phyloP scores from a whole-genome alignment of 2,888 invertebrate genomes.

The Drosophila testacea region DNA sequence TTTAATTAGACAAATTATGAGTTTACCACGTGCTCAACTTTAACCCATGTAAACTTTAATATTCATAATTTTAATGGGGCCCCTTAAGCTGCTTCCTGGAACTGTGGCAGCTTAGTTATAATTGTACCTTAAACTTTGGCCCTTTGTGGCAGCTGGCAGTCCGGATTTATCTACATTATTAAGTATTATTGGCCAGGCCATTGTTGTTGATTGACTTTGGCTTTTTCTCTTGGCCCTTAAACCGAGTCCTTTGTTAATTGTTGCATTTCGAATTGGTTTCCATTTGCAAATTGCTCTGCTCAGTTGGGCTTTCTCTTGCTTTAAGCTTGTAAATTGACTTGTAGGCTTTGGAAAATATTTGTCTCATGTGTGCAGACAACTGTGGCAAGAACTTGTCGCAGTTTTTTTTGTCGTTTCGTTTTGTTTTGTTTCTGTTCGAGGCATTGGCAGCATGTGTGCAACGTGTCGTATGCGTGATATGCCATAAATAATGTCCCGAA shows the following conservation, averaged over 20 bases:
- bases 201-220: slow-evolving; percentile 50
- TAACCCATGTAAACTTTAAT: slow-evolving; percentile 47
- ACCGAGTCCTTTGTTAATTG: slow-evolving; percentile 34
- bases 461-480: slow-evolving; percentile 61
- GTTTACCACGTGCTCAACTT: slow-evolving; percentile 56
- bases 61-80: slow-evolving; percentile 50
- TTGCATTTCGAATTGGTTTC: slow-evolving; percentile 42
- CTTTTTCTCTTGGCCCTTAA: slow-evolving; percentile 28
- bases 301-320: slow-evolving; percentile 20
- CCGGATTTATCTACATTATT: slow-evolving; percentile 53
- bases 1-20: slow-evolving; percentile 76
- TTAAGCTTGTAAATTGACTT: slow-evolving; percentile 45
- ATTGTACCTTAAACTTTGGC: slow-evolving; percentile 44
- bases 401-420: not conserved
- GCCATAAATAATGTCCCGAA: slow-evolving; percentile 64
- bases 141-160: slow-evolving; percentile 35
- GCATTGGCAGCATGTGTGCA: slow-evolving; percentile 45
- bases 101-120: not conserved
- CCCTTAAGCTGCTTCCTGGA: not conserved
- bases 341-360: slow-evolving; percentile 34
- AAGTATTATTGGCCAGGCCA: slow-evolving; percentile 51
- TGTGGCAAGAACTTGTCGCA: slow-evolving; percentile 33
- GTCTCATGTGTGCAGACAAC: slow-evolving; percentile 20
- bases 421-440: not conserved
- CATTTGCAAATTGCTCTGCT: slow-evolving; percentile 37